phyloP scores from a whole-genome alignment of 2,888 invertebrate genomes.

The Ectemnius lituratus region DNA sequence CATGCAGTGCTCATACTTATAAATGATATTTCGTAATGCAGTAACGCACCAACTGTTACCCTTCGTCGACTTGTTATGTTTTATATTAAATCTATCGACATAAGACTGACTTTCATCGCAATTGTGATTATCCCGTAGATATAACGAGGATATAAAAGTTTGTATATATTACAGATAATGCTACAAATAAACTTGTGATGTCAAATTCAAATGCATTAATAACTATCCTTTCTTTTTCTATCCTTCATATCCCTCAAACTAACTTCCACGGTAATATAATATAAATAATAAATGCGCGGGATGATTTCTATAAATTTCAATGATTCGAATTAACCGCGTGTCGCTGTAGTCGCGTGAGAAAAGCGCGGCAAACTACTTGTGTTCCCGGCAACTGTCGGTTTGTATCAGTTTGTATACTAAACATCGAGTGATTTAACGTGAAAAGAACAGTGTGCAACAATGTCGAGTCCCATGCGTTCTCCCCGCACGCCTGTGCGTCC shows the following conservation, averaged over 20 bases:
- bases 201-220: not conserved
- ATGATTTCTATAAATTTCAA: no score
- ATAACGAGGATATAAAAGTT: not conserved
- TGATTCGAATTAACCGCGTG: no score
- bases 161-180: not conserved
- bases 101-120: slow-evolving; percentile 1
- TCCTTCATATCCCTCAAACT: no score
- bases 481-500: slow-evolving; percentile 38
- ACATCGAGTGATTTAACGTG: not conserved
- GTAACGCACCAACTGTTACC: no score
- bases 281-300: no score
- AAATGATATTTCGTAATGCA: no score
- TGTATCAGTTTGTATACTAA: not conserved
- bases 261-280: no score
- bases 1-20: no score
- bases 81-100: not conserved
- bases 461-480: slow-evolving; percentile 72
- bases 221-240: no score
- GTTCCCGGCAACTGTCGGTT: not conserved
- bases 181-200: slow-evolving; percentile 5
- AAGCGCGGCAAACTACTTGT: slow-evolving; percentile 31
- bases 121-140: not conserved
- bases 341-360: no score
- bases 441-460: slow-evolving; percentile 32
- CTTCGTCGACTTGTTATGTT: not conserved